Conservation (phyloP, 2,888 invertebrate genomes). For the Miltochrista miniata region DNA sequence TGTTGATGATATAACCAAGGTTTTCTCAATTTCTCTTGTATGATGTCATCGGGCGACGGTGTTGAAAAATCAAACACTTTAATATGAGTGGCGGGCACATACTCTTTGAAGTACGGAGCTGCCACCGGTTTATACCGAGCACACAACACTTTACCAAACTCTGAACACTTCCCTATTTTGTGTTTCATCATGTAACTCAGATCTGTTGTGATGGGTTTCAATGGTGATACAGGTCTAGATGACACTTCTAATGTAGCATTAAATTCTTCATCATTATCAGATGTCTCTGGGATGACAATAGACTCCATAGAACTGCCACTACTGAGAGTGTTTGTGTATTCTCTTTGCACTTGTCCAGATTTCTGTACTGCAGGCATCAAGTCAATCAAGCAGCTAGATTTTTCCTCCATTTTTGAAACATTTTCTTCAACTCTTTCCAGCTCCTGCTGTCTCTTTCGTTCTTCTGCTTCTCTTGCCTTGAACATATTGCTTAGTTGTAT, state of each 20-base stretch:
- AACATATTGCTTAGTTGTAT: conserved; percentile 71
- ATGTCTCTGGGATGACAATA: conserved; percentile 40
- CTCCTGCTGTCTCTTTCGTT: conserved; percentile 41
- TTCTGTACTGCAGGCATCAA: conserved; percentile 58
- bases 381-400: conserved; percentile 59
- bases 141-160: conserved; percentile 65
- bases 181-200: conserved; percentile 60
- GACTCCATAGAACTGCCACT: conserved; percentile 60
- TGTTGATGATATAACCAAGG: conserved; percentile 5
- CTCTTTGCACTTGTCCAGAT: conserved; percentile 22
- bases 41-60: conserved; percentile 66
- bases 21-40: conserved; percentile 54
- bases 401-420: conserved; percentile 44
- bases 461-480: conserved; percentile 61
- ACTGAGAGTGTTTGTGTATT: conserved; percentile 38
- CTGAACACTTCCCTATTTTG: conserved; percentile 59
- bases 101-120: conserved; percentile 56
- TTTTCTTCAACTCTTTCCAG: conserved; percentile 53
- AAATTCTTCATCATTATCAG: neutral
- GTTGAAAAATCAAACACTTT: conserved; percentile 61
- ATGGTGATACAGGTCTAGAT: conserved; percentile 26
- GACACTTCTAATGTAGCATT: neutral
- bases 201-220: conserved; percentile 56
- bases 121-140: conserved; percentile 56
- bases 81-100: conserved; percentile 21